Evolutionary conservation across 2,797 vertebrate species (phyloP).

Genomic region (Rhinophrynus dorsalis): DNA sequence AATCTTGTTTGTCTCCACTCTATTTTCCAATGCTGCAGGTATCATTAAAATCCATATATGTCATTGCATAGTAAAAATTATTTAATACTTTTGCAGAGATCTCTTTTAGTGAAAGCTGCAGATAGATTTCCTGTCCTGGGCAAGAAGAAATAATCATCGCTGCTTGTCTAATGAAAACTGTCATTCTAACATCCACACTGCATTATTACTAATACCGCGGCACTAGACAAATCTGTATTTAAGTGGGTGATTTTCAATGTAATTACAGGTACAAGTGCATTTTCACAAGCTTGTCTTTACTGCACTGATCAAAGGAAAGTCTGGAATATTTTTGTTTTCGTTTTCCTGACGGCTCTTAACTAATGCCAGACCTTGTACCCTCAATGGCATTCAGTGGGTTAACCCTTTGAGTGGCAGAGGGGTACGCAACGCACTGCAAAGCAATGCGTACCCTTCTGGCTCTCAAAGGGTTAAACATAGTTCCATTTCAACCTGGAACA

Average conservation of each 20-base stretch:
- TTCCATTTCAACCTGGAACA: too few relatives aligned
- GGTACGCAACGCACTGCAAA: too few relatives aligned
- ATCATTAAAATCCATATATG: slow-evolving; percentile 48
- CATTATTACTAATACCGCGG: slow-evolving; percentile 46
- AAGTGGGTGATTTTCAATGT: slow-evolving; percentile 48
- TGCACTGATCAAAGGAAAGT: slow-evolving; percentile 40
- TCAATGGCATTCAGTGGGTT: too few relatives aligned
- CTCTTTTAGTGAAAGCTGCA: slow-evolving; percentile 41
- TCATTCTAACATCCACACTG: slow-evolving; percentile 45
- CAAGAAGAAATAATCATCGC: slow-evolving; percentile 31
- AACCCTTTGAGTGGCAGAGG: too few relatives aligned
- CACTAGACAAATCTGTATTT: slow-evolving; percentile 47
- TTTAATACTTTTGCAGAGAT: slow-evolving; percentile 49
- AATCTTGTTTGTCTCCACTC: slow-evolving; percentile 23
- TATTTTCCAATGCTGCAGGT: slow-evolving; percentile 23
- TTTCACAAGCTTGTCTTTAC: slow-evolving; percentile 40
- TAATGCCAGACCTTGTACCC: too few relatives aligned
- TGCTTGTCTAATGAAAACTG: slow-evolving; percentile 45
- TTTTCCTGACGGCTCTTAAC: too few relatives aligned
- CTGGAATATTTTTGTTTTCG: slow-evolving; percentile 40
- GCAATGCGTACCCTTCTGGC: too few relatives aligned
- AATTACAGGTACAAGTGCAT: slow-evolving; percentile 46
- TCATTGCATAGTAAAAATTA: slow-evolving; percentile 45
- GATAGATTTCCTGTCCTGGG: slow-evolving; percentile 42
- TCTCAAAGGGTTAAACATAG: too few relatives aligned